Percentiles rank a stretch among this genome's conserved stretches.
Evolutionary conservation across 2,888 invertebrate genomes (phyloP).

Genomic region (Scaeva pyrastri): DNA sequence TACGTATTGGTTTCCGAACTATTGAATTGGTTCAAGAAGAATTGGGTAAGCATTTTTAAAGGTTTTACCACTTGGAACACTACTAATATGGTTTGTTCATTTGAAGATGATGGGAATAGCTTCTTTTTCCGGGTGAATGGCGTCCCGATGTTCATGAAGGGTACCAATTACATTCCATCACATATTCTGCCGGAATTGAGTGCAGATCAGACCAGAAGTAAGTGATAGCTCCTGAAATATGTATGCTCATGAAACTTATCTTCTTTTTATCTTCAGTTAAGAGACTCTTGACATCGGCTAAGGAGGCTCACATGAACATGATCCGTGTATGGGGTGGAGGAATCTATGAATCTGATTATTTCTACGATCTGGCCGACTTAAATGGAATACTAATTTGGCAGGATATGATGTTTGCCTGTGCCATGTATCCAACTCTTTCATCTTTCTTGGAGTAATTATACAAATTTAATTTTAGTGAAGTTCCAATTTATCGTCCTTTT

Average conservation of each 20-base stretch:
- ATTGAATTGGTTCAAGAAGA: constrained; percentile 92
- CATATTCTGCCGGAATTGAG: constrained; percentile 92
- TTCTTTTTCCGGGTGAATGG: constrained; percentile 96
- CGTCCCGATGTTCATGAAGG: constrained; percentile 96
- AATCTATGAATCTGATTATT: constrained; percentile 94
- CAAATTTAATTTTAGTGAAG: neutral
- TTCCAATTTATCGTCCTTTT: neutral
- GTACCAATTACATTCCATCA: constrained; percentile 96
- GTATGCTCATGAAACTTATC: neutral
- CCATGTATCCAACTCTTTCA: constrained; percentile 93
- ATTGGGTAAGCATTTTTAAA: constrained; percentile 78
- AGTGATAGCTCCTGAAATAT: constrained; percentile 56
- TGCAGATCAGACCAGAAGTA: constrained; percentile 84
- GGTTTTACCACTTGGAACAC: neutral
- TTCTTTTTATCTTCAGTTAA: constrained; percentile 83
- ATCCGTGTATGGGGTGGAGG: constrained; percentile 99
- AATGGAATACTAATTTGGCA: constrained; percentile 98
- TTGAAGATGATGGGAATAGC: constrained; percentile 86
- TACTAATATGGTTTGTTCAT: neutral
- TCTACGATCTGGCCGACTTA: constrained; percentile 94
- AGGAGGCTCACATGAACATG: constrained; percentile 94
- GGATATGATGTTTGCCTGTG: constrained; percentile 98
- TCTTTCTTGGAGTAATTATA: constrained; percentile 87
- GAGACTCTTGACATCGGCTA: constrained; percentile 88
- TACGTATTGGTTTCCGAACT: constrained; percentile 93